A percentile compares a stretch with the other conserved stretches of the same genome.
phyloP scores from a whole-genome alignment of 2,797 vertebrate genomes.

The Meriones psammophilus region DNA sequence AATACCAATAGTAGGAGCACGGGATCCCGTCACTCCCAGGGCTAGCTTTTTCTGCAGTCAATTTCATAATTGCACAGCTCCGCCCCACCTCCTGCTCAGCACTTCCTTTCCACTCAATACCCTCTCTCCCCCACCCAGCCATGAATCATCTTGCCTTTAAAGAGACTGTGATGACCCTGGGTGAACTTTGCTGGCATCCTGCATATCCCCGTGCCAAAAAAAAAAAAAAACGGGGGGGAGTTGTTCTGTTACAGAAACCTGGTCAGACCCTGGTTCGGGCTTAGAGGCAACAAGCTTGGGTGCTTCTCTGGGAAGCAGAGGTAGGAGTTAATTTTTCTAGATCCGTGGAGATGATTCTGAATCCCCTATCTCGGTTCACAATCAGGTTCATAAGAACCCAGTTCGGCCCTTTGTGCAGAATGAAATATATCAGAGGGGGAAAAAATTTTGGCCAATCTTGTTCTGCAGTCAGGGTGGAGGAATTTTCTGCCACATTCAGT shows the following conservation, averaged over 20 bases:
- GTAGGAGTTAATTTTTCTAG: slow-evolving; percentile 74
- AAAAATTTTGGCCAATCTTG: slow-evolving; percentile 73
- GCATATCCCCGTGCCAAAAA: slow-evolving; percentile 73
- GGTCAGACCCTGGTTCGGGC: slow-evolving; percentile 62
- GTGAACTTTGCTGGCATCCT: slow-evolving; percentile 83
- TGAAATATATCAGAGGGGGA: slow-evolving; percentile 65
- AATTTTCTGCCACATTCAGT: slow-evolving; percentile 79
- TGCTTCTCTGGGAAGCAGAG: slow-evolving; percentile 50
- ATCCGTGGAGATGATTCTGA: slow-evolving; percentile 35
- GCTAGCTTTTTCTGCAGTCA: slow-evolving; percentile 74
- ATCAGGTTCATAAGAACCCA: slow-evolving; percentile 75
- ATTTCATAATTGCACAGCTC: slow-evolving; percentile 80
- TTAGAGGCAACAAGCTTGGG: neutral
- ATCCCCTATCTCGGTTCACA: slow-evolving; percentile 73
- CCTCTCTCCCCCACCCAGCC: slow-evolving; percentile 64
- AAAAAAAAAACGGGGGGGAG: neutral
- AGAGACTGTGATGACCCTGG: slow-evolving; percentile 74
- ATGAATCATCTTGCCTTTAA: slow-evolving; percentile 82
- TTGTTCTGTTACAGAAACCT: slow-evolving; percentile 72
- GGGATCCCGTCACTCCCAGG: slow-evolving; percentile 58
- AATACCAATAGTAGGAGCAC: slow-evolving; percentile 42
- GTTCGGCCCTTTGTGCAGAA: slow-evolving; percentile 68
- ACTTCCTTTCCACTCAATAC: slow-evolving; percentile 72
- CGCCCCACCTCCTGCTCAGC: slow-evolving; percentile 70
- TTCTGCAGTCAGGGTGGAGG: slow-evolving; percentile 79